Base-by-base conservation (phyloP, 2,797 vertebrate genomes). In the Eulemur coronatus region DNA sequence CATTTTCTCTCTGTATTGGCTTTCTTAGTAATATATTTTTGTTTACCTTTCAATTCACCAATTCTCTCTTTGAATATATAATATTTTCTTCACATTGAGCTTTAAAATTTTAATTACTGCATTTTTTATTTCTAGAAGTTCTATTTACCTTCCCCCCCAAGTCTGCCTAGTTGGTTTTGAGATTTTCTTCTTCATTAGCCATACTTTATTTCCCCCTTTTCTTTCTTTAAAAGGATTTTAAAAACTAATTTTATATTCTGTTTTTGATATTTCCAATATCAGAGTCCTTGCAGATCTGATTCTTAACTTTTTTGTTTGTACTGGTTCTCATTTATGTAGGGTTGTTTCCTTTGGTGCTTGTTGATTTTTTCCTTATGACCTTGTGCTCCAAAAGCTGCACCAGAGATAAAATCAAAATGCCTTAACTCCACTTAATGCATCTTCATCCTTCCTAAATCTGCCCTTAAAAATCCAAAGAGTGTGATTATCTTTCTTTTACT, bases 111-210 rank as follows among this genome's bases (percentile, higher is more conserved):
- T 93, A 17, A 81, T 75, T 28, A 30, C 46, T 65, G 13, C 33
- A 28, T 91, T 26, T 89, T 94, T 89, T 79, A 6, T 87, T 84
- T 95, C 46, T 38, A 65, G 30, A 86, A 72, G 46, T 91, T 67
- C 52, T 65, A 2, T 73, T 94, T 57, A 13, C 26, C 22, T 75
- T 41, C 33, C 9, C 4, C 17, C 33, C 46, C 10, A 75, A 55
- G 46, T 57, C 15, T 24, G 1, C 63, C 38, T 38, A 4, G 2
- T 30, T 57, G 10, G 26, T 65, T 84, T 67, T 65, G 9, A 90
- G 72, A 52, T 48, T 41, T 55, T 52, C 48, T 63, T 61, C 5
- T 30, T 79, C 43, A 35, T 9, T 86, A 22, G 1, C 35, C 52
- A 8, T 50, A 12, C 3, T 50, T 24, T 22, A 12, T 69, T 73